phyloP scores from a whole-genome alignment of 2,113 vertebrate genomes.

The Dryoscopus gambensis region DNA sequence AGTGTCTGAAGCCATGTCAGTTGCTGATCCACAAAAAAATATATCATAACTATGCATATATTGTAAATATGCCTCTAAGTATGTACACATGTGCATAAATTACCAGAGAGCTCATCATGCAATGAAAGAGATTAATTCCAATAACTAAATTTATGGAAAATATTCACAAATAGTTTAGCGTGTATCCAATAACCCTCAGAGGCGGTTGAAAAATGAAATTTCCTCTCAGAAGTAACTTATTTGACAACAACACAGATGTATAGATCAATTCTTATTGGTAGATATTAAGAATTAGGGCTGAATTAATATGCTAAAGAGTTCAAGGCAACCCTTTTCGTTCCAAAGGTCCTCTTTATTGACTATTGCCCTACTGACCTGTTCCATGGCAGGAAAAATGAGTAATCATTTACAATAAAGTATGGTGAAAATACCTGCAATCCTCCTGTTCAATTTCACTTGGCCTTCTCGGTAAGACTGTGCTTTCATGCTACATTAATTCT shows the following conservation, averaged over 20 bases:
- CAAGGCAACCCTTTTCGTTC: background rate
- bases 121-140: background rate
- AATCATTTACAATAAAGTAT: slow-evolving; percentile 19
- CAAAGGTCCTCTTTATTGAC: background rate
- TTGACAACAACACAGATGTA: background rate
- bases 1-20: background rate
- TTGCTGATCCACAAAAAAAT: background rate
- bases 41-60: background rate
- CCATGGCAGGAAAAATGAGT: slow-evolving; percentile 4
- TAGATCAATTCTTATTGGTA: background rate
- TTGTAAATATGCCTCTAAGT: background rate
- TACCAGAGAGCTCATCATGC: background rate
- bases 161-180: background rate
- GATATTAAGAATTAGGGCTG: background rate
- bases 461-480: background rate
- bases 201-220: background rate
- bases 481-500: slow-evolving; percentile 65
- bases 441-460: slow-evolving; percentile 25
- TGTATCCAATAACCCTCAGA: background rate
- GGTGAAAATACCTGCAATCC: slow-evolving; percentile 26
- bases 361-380: background rate
- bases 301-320: background rate
- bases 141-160: background rate
- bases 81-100: background rate
- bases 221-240: background rate